Percentiles rank a stretch among this genome's conserved stretches.
Conservation (phyloP, 2,113 vertebrate genomes). For the Thamnaconus septentrionalis region DNA sequence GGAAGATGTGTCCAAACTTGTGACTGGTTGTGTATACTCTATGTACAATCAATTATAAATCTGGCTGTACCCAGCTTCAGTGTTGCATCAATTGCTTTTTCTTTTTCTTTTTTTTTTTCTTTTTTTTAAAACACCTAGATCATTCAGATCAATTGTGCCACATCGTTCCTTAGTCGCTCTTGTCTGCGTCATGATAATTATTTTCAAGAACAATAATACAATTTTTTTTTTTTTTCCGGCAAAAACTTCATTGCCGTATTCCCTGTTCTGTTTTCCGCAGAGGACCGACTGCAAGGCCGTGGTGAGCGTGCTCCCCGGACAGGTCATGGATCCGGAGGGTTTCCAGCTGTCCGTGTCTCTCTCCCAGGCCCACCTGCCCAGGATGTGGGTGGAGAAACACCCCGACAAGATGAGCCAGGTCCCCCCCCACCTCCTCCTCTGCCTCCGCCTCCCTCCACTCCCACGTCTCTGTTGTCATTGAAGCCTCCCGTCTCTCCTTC, state of each 20-base stretch:
- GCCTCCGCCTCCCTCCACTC: not conserved
- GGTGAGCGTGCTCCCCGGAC: conserved; percentile 74
- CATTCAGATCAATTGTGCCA: not conserved
- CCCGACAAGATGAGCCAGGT: conserved; percentile 83
- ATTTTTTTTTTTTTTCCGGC: too few species aligned
- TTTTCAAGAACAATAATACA: too few species aligned
- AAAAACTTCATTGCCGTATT: too few species aligned
- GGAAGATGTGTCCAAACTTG: too few species aligned
- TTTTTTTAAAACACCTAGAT: not conserved
- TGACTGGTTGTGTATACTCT: too few species aligned
- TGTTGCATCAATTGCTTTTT: too few species aligned
- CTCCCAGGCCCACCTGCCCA: conserved; percentile 76
- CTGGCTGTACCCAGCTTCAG: too few species aligned
- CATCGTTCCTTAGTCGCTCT: not conserved
- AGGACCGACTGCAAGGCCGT: conserved; percentile 83
- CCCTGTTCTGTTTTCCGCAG: conserved; percentile 44
- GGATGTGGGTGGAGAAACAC: conserved; percentile 90
- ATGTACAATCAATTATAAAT: too few species aligned
- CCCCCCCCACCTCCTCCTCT: not conserved
- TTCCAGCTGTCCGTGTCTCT: conserved; percentile 79
- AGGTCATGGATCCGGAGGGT: conserved; percentile 72
- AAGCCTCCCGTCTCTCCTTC: conserved; percentile 1
- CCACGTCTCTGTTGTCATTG: not conserved
- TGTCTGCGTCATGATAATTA: too few species aligned
- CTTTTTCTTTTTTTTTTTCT: too few species aligned